Evolutionary conservation across 1,140 invertebrate species (phyloP), one percentile per base, ranked within the genome.

Genomic region (Muscidifurax raptorellus): DNA sequence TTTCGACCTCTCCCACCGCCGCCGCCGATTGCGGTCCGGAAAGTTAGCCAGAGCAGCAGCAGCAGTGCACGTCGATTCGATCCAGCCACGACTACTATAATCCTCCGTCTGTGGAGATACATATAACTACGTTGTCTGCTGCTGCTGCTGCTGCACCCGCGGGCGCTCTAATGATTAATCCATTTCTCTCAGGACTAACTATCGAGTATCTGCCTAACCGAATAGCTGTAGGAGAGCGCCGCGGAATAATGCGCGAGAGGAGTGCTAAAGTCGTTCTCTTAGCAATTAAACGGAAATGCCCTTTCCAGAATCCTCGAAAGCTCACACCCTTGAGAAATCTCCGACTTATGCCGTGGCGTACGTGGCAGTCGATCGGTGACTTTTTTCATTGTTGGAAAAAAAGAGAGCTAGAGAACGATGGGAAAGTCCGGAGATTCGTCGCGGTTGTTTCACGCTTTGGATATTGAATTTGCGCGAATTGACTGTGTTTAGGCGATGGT

Each of bases 1-100:
- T 87, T 87, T 75, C 78, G 71, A 77, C 67, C 82, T 82, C 40
- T 85, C 80, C 74, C 78, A 83, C 86, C n/a, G 27, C 13, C 40
- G 40, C 66, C 36, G 67, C 40, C 82, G 86, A 88, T 89, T 87
- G 87, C 67, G 89, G 89, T 90, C 78, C 86, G 59, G 85, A 82
- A 89, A 90, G 88, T 90, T 90, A 89, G 85, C 59, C 52, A n/a
- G 9, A 40, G 36, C 36, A 40, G 36, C 36, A 36, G 36, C 36
- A 36, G 36, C 36, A 40, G 36, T 40, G 52, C 72, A 82, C 74
- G 85, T 85, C 86, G 86, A 88, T 87, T 87, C 86, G 86, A 88
- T 88, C 86, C 12, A 44, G 40, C 40, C 83, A 22, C 67, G 69
- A 72, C 59, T 74, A 82, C 79, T 87, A 83, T 89, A 89, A 88